These are phyloP conservation scores for Melanerpes aurifrons DNA, from an alignment of 2,113 vertebrate species.

Conservation along the genomic window DNA sequence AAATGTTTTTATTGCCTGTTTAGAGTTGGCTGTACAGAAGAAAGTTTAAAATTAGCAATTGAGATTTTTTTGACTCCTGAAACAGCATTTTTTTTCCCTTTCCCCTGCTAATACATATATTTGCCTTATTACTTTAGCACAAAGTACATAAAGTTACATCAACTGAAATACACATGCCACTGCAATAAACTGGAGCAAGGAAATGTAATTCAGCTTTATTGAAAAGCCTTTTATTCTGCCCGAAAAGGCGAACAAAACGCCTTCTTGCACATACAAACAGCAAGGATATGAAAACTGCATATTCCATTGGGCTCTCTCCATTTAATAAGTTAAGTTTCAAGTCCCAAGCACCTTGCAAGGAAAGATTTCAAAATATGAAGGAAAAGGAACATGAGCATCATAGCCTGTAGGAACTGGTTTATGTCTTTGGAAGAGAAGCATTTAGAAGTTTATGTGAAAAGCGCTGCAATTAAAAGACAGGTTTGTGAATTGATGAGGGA, in stretches of 20 bases:
- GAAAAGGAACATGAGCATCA: neutral
- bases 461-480: too few species aligned
- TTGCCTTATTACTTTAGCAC: conserved; percentile 12
- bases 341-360: neutral
- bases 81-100: conserved; percentile 22
- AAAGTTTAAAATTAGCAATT: neutral
- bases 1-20: neutral
- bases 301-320: neutral
- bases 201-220: neutral
- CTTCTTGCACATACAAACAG: neutral
- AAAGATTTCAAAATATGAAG: neutral
- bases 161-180: neutral
- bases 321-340: neutral
- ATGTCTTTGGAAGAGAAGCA: neutral
- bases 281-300: neutral
- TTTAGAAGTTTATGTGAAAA: neutral
- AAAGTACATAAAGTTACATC: neutral
- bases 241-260: neutral
- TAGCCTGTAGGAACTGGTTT: neutral
- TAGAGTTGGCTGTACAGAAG: neutral
- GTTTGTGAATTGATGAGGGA: neutral
- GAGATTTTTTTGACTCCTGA: neutral
- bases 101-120: neutral
- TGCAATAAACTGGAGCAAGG: neutral
- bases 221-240: neutral